Percentiles rank a stretch among this genome's conserved stretches.
Evolutionary conservation across 2,113 vertebrate genomes (phyloP).

Genomic region (Periophthalmodon schlosseri): DNA sequence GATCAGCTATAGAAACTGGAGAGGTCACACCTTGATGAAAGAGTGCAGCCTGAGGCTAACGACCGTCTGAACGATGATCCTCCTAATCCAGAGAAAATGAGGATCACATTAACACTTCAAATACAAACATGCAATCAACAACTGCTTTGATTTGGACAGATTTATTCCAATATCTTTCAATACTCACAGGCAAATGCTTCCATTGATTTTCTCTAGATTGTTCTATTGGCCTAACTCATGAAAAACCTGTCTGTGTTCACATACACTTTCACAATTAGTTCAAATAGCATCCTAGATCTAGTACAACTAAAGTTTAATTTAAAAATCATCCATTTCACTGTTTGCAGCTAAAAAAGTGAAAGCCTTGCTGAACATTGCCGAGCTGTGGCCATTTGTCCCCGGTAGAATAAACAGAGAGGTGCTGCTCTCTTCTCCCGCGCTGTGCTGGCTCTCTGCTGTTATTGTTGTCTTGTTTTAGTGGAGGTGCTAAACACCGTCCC

Average conservation of each 20-base stretch:
- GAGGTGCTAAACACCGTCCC: constrained; percentile 71
- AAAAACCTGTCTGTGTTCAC: not conserved
- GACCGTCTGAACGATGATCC: constrained; percentile 55
- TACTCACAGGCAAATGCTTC: not conserved
- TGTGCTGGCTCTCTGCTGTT: constrained; percentile 65
- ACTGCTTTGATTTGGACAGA: not conserved
- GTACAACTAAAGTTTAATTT: not conserved
- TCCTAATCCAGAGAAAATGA: constrained; percentile 61
- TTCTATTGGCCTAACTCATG: not conserved
- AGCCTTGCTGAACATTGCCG: constrained; percentile 9
- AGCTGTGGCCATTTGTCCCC: constrained; percentile 70
- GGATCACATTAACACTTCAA: constrained; percentile 69
- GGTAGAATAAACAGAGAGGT: constrained; percentile 78
- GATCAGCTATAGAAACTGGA: constrained; percentile 52
- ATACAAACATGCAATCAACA: constrained; percentile 24
- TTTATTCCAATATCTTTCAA: not conserved
- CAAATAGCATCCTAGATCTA: not conserved
- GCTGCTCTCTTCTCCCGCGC: constrained; percentile 58
- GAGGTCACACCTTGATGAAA: constrained; percentile 49
- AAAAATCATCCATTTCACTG: not conserved
- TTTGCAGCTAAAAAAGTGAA: constrained; percentile 5
- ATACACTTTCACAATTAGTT: not conserved
- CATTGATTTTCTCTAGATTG: not conserved
- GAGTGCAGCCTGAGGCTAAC: constrained; percentile 46
- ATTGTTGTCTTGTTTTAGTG: constrained; percentile 71